A percentile compares a stretch with the other conserved stretches of the same genome.
Conservation (phyloP, 2,797 vertebrate species). For the Bovichtus diacanthus region DNA sequence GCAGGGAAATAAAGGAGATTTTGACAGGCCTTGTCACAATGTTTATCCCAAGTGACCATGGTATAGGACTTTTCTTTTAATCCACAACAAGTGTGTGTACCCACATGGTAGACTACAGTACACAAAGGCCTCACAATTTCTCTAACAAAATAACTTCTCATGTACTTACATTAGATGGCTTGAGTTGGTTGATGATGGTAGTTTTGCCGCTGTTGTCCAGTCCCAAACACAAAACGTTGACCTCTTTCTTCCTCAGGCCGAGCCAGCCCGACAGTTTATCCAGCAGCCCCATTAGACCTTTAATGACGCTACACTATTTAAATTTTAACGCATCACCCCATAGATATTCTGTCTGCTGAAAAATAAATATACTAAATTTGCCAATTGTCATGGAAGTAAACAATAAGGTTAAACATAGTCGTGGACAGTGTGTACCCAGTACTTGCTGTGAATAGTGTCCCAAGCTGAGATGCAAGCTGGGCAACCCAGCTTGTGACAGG, state of each 20-base stretch:
- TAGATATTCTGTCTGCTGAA: constrained; percentile 34
- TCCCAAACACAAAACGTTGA: constrained; percentile 96
- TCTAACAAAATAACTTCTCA: neutral
- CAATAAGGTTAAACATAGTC: constrained; percentile 22
- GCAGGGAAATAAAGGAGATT: constrained; percentile 50
- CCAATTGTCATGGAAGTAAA: constrained; percentile 20
- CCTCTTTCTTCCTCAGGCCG: constrained; percentile 96
- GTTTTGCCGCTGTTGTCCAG: constrained; percentile 99
- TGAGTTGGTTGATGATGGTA: constrained; percentile 98
- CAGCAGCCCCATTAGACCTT: constrained; percentile 92
- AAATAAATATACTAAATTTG: constrained; percentile 14
- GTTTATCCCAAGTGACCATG: constrained; percentile 10
- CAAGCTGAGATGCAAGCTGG: constrained; percentile 55
- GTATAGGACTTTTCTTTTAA: neutral
- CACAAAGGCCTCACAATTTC: neutral
- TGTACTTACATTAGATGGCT: constrained; percentile 93
- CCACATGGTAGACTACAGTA: neutral
- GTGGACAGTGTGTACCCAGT: constrained; percentile 6
- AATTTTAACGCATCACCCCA: constrained; percentile 54
- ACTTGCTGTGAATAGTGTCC: constrained; percentile 36
- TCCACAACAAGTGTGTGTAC: neutral
- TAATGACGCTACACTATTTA: constrained; percentile 23
- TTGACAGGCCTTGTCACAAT: constrained; percentile 33
- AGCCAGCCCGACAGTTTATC: constrained; percentile 95
- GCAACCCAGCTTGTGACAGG: constrained; percentile 65